Base-by-base conservation (phyloP, 2,888 invertebrate species). In the Gnatocerus cornutus region DNA sequence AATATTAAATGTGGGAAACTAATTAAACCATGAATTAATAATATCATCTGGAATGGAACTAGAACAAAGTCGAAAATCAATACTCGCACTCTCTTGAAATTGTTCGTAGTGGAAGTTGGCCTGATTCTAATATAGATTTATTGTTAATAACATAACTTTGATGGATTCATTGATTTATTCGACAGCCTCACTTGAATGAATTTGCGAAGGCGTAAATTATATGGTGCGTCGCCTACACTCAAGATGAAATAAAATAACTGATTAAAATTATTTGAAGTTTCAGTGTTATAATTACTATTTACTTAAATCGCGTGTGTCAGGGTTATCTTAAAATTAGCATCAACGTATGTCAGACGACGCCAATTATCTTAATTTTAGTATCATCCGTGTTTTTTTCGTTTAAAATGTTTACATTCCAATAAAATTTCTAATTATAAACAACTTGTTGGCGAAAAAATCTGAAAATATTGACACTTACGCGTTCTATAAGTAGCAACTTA, bases 321-420 rank as follows among this genome's bases (percentile, higher is more conserved):
- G 55, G 55, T 55, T 55, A 21, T 8, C 37, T 9, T 55, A 55
- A 55, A 55, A 21, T 39, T 55, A 55, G 55, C 8, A 39, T 21
- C 55, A 10, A n/a, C 12, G 12, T 39, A 55, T 16, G 16, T 55
- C 14, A 33, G 33, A 33, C 33, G 37, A 55, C 14, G 39, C 55
- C 33, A 55, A 55, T 55, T 55, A 33, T 6, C 14, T 55, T 55
- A 55, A 55, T 33, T 55, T 55, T 55, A 55, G 55, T 5, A 16
- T 39, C 39, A n/a, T 41, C 1, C 21, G 16, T 46, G 46, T 46
- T 46, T 39, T 55, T 21, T 14, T 14, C 12, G 12, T n/a, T 10
- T 41, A 13, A n/a, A n/a, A 46, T 55, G 39, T 55, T 55, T 37
- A 39, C 16, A 55, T 16, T 8, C 14, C 14, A 33, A 13, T 30